Conservation (phyloP, 2,797 vertebrate species). For the Crocodylus rhombifer region DNA sequence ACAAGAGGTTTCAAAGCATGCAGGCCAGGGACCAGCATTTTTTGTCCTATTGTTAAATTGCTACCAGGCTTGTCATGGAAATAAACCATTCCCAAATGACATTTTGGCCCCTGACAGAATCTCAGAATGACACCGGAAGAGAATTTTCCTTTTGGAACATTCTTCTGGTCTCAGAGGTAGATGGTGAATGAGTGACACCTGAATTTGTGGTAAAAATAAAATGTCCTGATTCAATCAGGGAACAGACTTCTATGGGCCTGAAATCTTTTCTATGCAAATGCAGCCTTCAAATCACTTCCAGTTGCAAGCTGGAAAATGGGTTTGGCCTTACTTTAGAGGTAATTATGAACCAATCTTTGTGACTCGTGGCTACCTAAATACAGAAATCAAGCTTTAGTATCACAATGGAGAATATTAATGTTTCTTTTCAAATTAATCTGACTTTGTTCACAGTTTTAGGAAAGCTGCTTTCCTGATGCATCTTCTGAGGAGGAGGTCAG, state of each 20-base stretch:
- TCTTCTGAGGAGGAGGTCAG: background rate
- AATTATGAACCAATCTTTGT: background rate
- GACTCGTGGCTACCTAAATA: background rate
- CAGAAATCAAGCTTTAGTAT: accelerated
- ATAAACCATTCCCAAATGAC: background rate
- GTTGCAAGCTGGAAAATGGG: slow-evolving; percentile 1
- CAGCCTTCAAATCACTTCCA: background rate
- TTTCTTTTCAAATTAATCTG: background rate
- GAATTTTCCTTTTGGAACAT: background rate
- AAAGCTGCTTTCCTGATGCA: background rate
- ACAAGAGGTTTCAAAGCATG: background rate
- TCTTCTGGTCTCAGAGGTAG: background rate
- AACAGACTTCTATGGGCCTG: background rate
- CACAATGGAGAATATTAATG: background rate
- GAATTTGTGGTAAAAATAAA: background rate
- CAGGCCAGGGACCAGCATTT: background rate
- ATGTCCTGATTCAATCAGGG: background rate
- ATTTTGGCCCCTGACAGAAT: background rate
- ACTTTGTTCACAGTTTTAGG: slow-evolving; percentile 12
- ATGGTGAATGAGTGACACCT: background rate
- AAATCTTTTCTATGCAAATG: background rate
- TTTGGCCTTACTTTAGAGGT: background rate
- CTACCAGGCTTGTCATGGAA: background rate
- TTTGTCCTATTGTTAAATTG: background rate
- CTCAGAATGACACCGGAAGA: background rate